Evolutionary conservation across 2,888 invertebrate species (phyloP), one percentile per base, ranked within the genome.

Genomic region (Plagodis dolabraria): DNA sequence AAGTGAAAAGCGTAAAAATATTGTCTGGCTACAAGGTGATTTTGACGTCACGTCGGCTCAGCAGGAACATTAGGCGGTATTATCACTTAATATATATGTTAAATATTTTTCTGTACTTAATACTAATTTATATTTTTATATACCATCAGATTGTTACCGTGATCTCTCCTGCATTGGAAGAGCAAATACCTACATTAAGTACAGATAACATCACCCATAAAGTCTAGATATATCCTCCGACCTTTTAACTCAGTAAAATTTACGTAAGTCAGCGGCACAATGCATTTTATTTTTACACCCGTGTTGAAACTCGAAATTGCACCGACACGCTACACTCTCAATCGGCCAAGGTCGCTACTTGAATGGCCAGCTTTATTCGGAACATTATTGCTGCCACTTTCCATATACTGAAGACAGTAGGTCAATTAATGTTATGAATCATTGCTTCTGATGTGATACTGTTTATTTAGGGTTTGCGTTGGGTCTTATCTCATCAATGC

Each of bases 331-430:
- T 50, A 57, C 63, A 65, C 38, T 58, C 56, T 60, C 61, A 64
- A 43, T 57, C 57, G 61, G 64, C 63, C 68, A 63, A 68, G 66
- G 68, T 59, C 65, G 56, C 4, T 12, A 34, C 47, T 46, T 38
- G 54, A 54, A 12, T 50, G 49, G 22, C 22, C 49, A 46, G 50
- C 49, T 48, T 45, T 40, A 51, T 40, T 47, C 38, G 49, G 47
- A 33, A 34, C 40, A 43, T 36, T 48, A 48, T 38, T 46, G 51
- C 43, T 36, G 10, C 33, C 46, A 40, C 57, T 57, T 55, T 57
- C 46, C 56, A 46, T 47, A 45, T 46, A 47, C 11, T 22, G 50
- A 44, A 44, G 46, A 51, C 51, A 51, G 35, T 50, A 7, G 51
- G 8, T 33, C 34, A 45, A 40, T 56, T 46, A 50, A 56, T 38